Percentiles rank a stretch among this genome's conserved stretches.
phyloP scores from a whole-genome alignment of 2,797 vertebrate species.

The Sebastes cheni region DNA sequence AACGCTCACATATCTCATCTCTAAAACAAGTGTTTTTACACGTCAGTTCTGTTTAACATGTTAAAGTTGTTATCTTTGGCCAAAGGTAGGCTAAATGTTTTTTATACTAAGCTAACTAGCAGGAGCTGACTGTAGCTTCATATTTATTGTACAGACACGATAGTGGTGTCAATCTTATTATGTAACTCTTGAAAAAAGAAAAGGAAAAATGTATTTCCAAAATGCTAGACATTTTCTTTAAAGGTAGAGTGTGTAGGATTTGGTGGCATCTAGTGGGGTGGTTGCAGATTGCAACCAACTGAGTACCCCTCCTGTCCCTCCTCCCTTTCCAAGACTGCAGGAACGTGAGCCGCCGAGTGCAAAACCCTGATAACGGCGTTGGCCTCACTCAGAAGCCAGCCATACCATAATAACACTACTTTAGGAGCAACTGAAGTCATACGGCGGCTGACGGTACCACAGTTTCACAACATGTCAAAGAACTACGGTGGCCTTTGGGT shows the following conservation, averaged over 20 bases:
- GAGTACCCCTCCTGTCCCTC: no score
- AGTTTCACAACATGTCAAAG: no score
- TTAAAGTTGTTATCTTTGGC: neutral
- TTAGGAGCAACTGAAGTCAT: no score
- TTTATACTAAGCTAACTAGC: neutral
- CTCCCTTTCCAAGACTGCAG: no score
- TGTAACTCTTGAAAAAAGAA: neutral
- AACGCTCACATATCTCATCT: neutral
- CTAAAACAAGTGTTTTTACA: neutral
- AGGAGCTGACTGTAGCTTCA: neutral
- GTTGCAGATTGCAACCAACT: no score
- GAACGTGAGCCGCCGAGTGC: no score
- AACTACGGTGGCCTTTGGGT: no score
- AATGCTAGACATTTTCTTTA: accelerated
- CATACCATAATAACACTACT: no score
- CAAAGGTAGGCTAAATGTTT: neutral
- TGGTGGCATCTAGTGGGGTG: no score
- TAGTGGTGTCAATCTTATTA: neutral
- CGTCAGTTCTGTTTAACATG: neutral
- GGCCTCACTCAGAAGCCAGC: no score
- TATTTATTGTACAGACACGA: neutral
- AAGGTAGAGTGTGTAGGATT: neutral
- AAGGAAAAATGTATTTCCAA: neutral
- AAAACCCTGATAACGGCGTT: no score
- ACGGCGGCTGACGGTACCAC: no score